Percentiles rank a stretch among this genome's conserved stretches.
phyloP scores from a whole-genome alignment of 2,888 invertebrate genomes.

The Enoplolaimus lenunculus region DNA sequence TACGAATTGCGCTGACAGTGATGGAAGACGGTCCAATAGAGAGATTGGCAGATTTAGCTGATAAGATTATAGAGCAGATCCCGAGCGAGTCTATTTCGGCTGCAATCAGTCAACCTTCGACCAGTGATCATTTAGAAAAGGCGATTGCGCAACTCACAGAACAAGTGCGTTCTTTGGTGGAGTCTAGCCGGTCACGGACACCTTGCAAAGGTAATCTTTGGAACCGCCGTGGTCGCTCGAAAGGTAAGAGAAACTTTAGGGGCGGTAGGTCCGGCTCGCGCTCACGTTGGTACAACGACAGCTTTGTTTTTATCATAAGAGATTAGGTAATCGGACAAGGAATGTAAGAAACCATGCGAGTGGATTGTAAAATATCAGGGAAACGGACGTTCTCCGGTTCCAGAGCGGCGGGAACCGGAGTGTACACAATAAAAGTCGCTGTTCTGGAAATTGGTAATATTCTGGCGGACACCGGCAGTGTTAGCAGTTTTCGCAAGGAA shows the following conservation, averaged over 20 bases:
- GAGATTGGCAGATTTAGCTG: not conserved
- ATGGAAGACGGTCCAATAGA: not conserved
- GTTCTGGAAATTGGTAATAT: not conserved
- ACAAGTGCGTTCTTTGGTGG: not conserved
- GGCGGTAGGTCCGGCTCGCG: not conserved
- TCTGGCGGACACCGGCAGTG: slow-evolving; percentile 5
- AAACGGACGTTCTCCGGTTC: slow-evolving; percentile 2
- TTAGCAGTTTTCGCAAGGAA: not conserved
- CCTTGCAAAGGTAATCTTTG: not conserved
- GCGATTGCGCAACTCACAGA: not conserved
- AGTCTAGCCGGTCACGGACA: not conserved
- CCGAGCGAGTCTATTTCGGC: not conserved
- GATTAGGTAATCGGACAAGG: not conserved
- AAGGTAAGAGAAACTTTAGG: not conserved
- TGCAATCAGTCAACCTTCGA: not conserved
- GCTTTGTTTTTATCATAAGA: not conserved
- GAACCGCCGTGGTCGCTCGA: not conserved
- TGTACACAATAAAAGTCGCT: not conserved
- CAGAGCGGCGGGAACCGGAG: not conserved
- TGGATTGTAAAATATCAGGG: not conserved
- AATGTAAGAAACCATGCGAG: not conserved
- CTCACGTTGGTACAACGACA: not conserved
- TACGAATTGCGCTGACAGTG: not conserved
- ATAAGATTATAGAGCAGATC: slow-evolving; percentile 1
- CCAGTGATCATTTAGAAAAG: not conserved